These are phyloP conservation scores for Turdus rufiventris DNA, from an alignment of 2,113 vertebrate species.

Conservation along the genomic window DNA sequence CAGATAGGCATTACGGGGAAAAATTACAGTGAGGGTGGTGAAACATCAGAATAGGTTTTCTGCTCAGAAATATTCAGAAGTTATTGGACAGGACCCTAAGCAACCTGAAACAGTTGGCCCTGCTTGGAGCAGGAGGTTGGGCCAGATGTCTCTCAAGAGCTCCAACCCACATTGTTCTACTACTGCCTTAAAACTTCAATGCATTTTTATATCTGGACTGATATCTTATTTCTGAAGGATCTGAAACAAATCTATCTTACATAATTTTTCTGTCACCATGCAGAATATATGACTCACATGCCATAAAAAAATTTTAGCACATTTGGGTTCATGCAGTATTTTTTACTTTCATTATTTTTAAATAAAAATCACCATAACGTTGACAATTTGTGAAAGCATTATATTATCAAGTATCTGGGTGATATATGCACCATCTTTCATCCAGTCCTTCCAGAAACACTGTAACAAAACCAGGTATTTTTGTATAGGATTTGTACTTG, in stretches of 20 bases:
- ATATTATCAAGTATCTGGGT: not conserved
- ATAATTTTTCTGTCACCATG: not conserved
- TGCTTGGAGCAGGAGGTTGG: not conserved
- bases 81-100: not conserved
- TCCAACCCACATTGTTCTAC: not conserved
- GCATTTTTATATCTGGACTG: not conserved
- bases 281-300: not conserved
- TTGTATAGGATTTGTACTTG: not conserved
- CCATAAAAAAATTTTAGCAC: not conserved
- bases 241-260: not conserved
- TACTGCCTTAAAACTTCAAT: not conserved
- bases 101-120: not conserved
- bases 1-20: not conserved
- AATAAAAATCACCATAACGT: not conserved
- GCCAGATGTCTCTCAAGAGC: not conserved
- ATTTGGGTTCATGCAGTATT: not conserved
- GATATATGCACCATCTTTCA: not conserved
- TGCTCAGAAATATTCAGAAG: not conserved
- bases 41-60: not conserved
- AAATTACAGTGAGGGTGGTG: not conserved
- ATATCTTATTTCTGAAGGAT: not conserved
- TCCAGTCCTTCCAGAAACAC: not conserved
- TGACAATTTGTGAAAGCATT: not conserved
- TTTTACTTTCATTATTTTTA: not conserved
- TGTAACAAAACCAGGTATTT: not conserved